Percentiles rank a stretch among this genome's conserved stretches.
Conservation (phyloP, 2,113 vertebrate genomes). For the Dolichotis patagonum region DNA sequence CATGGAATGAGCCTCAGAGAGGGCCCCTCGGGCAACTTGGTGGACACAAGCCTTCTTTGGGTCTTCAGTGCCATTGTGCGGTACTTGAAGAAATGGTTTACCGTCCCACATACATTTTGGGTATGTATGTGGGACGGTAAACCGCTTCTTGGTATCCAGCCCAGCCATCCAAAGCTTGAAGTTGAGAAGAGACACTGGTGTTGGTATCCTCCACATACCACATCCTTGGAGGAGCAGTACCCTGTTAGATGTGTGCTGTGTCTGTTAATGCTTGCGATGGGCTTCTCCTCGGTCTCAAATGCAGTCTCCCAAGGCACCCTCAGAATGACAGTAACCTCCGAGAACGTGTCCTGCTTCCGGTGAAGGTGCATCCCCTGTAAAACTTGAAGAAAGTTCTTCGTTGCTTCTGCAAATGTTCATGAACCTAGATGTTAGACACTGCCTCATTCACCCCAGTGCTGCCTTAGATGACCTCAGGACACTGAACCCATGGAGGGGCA, state of each 20-base stretch:
- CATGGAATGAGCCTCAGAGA: not conserved
- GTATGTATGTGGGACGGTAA: constrained; percentile 83
- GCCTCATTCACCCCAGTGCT: not conserved
- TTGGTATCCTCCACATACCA: not conserved
- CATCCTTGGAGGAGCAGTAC: not conserved
- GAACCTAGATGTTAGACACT: not conserved
- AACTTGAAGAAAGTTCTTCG: not conserved
- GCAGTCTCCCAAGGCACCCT: not conserved
- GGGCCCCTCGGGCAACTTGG: not conserved
- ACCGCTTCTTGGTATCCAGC: constrained; percentile 83
- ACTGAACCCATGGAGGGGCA: fast-evolving
- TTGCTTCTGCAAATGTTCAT: fast-evolving
- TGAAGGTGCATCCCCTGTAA: fast-evolving
- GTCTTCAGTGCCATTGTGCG: constrained; percentile 7
- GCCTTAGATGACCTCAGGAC: not conserved
- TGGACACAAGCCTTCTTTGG: not conserved
- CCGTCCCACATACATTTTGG: constrained; percentile 82
- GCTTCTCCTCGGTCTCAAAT: not conserved
- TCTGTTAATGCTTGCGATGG: not conserved
- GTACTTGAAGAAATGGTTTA: constrained; percentile 84
- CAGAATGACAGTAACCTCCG: not conserved
- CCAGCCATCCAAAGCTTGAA: constrained; percentile 67
- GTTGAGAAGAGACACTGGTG: not conserved
- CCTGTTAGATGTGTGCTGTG: not conserved
- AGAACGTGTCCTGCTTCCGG: not conserved